Evolutionary conservation across 1,140 invertebrate genomes (phyloP).

Genomic region (Archivesica marissinica): DNA sequence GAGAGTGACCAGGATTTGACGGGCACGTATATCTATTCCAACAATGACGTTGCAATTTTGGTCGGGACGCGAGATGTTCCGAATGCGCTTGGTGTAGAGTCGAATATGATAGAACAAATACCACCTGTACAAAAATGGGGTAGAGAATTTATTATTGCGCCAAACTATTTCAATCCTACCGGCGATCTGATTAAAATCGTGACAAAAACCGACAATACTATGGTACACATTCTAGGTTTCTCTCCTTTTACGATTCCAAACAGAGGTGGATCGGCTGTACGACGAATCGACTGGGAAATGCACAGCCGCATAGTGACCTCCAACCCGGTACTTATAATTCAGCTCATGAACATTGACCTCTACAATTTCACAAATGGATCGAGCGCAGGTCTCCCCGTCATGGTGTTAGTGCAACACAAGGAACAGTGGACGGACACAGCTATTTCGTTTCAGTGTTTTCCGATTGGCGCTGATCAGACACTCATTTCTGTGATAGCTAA

Average conservation of each 20-base stretch:
- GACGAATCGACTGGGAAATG: constrained; percentile 40
- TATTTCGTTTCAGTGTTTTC: not conserved
- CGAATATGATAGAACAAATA: constrained; percentile 38
- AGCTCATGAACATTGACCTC: constrained; percentile 26
- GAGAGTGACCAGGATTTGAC: constrained; percentile 41
- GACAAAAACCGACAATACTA: constrained; percentile 14
- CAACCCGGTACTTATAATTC: constrained; percentile 36
- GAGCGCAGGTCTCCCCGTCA: too few species aligned
- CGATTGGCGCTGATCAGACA: too few species aligned
- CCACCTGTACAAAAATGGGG: constrained; percentile 48
- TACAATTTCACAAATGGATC: constrained; percentile 16
- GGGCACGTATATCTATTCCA: constrained; percentile 14
- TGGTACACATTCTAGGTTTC: constrained; percentile 27
- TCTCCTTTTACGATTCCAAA: constrained; percentile 36
- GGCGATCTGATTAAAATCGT: constrained; percentile 58
- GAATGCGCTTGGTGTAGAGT: not conserved
- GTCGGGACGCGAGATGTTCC: constrained; percentile 21
- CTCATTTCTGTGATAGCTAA: not conserved
- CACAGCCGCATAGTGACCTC: not conserved
- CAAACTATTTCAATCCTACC: constrained; percentile 1
- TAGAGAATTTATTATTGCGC: constrained; percentile 18
- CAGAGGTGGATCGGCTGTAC: constrained; percentile 1
- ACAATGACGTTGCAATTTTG: constrained; percentile 34
- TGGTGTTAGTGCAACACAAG: constrained; percentile 31
- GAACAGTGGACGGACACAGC: constrained; percentile 8